A percentile compares a stretch with the other conserved stretches of the same genome.
phyloP scores from a whole-genome alignment of 1,140 invertebrate genomes.

The Penaeus japonicus region DNA sequence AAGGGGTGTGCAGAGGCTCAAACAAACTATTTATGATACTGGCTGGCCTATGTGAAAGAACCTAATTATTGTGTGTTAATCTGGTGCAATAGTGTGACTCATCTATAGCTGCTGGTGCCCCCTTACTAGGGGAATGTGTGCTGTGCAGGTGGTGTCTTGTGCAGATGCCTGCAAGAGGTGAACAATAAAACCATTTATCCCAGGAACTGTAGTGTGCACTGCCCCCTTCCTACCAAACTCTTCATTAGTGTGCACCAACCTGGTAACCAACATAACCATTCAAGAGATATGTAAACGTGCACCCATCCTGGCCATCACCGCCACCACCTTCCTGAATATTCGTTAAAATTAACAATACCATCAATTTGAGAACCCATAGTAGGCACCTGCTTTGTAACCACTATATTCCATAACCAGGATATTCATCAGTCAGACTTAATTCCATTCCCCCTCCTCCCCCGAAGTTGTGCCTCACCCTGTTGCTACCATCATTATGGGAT shows the following conservation, averaged over 20 bases:
- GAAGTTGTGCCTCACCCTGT: too few species aligned
- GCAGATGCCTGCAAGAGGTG: not conserved
- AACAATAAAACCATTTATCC: not conserved
- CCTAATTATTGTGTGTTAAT: conserved; percentile 16
- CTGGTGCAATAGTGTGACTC: conserved; percentile 38
- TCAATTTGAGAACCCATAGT: too few species aligned
- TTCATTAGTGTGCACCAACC: not conserved
- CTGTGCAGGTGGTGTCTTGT: conserved; percentile 37
- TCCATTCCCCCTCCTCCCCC: too few species aligned
- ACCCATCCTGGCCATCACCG: too few species aligned
- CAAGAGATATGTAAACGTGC: too few species aligned
- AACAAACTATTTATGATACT: not conserved
- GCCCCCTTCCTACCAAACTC: too few species aligned
- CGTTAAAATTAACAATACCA: too few species aligned
- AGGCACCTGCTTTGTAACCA: too few species aligned
- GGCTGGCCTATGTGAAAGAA: conserved; percentile 32
- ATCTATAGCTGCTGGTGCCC: conserved; percentile 21
- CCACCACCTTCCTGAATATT: too few species aligned
- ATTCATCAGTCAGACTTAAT: too few species aligned
- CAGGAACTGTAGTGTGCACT: not conserved
- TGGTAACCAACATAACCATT: not conserved
- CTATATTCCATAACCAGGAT: too few species aligned
- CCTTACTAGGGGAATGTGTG: not conserved
- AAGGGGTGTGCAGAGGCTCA: conserved; percentile 34
- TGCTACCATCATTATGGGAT: too few species aligned